Base-by-base conservation (phyloP, 2,797 vertebrate species). In the Melanotaenia maccullochi region DNA sequence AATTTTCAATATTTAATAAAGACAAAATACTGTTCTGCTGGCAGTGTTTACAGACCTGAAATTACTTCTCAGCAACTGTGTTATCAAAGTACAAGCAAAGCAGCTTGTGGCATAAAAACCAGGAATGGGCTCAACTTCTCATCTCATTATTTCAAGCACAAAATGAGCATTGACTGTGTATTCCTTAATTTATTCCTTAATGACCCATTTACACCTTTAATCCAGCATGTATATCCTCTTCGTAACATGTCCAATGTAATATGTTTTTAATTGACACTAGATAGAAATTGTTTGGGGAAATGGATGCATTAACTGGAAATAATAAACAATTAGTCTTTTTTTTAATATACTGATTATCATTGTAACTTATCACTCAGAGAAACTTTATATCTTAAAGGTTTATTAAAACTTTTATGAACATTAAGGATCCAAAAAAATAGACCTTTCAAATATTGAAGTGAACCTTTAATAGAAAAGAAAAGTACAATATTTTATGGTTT, bases 141-240 rank as follows among this genome's bases (percentile, higher is more conserved):
- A 52, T 72, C 75, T 82, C 71, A 28, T 36, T 76, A 83, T 69
- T 75, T 74, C 54, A 74, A 82, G 75, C 80, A 86, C 66, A 1
- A 68, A 80, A 90, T 75, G 61, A 85, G 79, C 75, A 82, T 71
- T 64, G 73, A 67, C 66, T 81, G 57, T 55, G 52, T 60, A 71
- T 77, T 80, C 75, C 70, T 73, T 85, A 75, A 89, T 88, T 84
- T 68, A 58, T 88, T 76, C 79, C 68, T 51, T 89, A 91, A 92
- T 85, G 84, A 84, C 86, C 83, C 78, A 85, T 90, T 92, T 89
- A 87, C 83, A 89, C 85, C 85, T 88, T 80, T 89, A 85, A 91
- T 88, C 83, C 86, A 61, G 47, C 71, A 2, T 79, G 70, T 35
- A 73, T 68, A 84, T 42, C 78, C 72, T 74, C 25, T 9, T 73